Conservation (phyloP, 92 coral and sea anemone species). For the Porites cylindrica region DNA sequence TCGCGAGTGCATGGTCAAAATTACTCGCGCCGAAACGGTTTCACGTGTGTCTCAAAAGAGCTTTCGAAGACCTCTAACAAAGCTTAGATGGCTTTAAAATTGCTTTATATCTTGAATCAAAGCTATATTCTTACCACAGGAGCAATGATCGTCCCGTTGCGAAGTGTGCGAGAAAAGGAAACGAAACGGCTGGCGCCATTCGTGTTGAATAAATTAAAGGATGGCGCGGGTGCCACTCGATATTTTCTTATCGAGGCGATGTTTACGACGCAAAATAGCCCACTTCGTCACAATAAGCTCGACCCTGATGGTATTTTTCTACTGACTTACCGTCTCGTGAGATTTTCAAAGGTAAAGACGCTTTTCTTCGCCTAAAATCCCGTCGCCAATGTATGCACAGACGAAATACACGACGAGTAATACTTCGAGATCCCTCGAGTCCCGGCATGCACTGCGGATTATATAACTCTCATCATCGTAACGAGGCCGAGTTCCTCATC, state of each 20-base stretch:
- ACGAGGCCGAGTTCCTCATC: conserved; percentile 25
- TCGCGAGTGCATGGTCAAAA: conserved; percentile 28
- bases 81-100: neutral
- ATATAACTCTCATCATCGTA: neutral
- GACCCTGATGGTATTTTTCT: neutral
- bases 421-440: conserved; percentile 59
- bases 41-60: conserved; percentile 29
- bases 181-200: conserved; percentile 57
- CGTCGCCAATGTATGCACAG: conserved; percentile 4
- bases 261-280: conserved; percentile 30
- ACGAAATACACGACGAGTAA: conserved; percentile 37
- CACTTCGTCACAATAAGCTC: conserved; percentile 11
- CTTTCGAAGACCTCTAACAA: neutral
- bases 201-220: conserved; percentile 52
- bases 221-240: conserved; percentile 58
- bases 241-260: conserved; percentile 44
- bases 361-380: neutral
- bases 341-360: conserved; percentile 3
- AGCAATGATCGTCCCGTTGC: neutral
- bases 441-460: conserved; percentile 40
- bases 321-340: neutral
- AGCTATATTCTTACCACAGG: neutral
- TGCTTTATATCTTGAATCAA: neutral
- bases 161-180: conserved; percentile 18
- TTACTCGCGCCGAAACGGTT: conserved; percentile 45